Conservation (phyloP, 37 sponge, comb jelly and placozoan species). For the Eunapius fragilis region DNA sequence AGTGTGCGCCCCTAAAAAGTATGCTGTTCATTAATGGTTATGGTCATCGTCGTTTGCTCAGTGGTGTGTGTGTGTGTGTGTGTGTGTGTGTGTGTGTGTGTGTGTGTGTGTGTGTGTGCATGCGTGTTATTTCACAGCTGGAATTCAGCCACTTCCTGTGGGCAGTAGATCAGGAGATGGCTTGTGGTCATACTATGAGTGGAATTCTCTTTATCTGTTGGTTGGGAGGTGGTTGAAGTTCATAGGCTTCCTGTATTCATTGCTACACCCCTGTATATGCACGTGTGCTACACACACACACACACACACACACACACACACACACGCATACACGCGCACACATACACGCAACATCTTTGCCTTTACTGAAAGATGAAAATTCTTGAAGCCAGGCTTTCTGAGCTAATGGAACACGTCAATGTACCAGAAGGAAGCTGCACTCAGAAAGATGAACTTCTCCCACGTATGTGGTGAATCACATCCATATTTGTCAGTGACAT, state of each 20-base stretch:
- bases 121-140: not conserved
- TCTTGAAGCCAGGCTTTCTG: not conserved
- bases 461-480: too few species aligned
- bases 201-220: not conserved
- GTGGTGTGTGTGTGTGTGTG: not conserved
- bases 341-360: constrained; percentile 1
- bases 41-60: too few species aligned
- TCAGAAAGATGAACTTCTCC: not conserved
- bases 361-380: not conserved
- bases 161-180: not conserved
- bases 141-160: not conserved
- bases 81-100: not conserved
- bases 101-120: not conserved
- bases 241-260: not conserved
- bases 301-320: constrained; percentile 22
- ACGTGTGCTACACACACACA: constrained; percentile 13
- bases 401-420: not conserved
- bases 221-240: not conserved
- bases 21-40: not conserved
- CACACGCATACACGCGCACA: not conserved
- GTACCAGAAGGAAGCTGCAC: not conserved
- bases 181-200: not conserved
- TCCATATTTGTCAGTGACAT: too few species aligned
- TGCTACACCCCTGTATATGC: not conserved
- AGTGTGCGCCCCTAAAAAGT: constrained; percentile 1